A percentile compares a stretch with the other conserved stretches of the same genome.
Evolutionary conservation across 1,140 invertebrate species (phyloP).

Genomic region (Eumaeus atala): DNA sequence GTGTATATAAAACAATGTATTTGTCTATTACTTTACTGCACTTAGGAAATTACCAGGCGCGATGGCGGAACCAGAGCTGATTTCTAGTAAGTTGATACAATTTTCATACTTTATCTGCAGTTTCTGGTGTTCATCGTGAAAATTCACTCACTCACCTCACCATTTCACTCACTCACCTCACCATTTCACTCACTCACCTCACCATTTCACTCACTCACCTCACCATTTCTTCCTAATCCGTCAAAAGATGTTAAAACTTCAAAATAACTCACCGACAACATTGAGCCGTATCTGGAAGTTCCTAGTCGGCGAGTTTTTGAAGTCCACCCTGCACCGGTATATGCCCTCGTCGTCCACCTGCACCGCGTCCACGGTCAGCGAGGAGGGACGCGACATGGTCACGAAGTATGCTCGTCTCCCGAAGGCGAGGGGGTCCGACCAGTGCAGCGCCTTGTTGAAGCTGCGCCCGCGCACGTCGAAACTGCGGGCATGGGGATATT

Average conservation of each 20-base stretch:
- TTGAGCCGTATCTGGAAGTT: constrained; percentile 93
- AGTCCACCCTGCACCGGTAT: constrained; percentile 92
- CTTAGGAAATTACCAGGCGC: too few species aligned
- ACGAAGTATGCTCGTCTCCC: constrained; percentile 86
- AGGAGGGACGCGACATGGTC: constrained; percentile 82
- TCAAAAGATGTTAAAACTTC: background rate
- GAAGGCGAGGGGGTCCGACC: constrained; percentile 84
- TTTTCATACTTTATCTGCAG: too few species aligned
- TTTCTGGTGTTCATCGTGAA: too few species aligned
- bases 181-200: too few species aligned
- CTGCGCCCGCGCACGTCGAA: constrained; percentile 87
- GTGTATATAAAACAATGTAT: too few species aligned
- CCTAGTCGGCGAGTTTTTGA: constrained; percentile 90
- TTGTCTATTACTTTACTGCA: too few species aligned
- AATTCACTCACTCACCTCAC: too few species aligned
- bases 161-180: too few species aligned
- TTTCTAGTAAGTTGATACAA: too few species aligned
- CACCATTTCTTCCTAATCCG: too few species aligned
- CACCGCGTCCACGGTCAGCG: constrained; percentile 85
- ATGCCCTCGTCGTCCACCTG: constrained; percentile 88
- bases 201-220: too few species aligned
- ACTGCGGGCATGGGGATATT: constrained; percentile 60
- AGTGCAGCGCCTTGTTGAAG: constrained; percentile 84
- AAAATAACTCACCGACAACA: constrained; percentile 86
- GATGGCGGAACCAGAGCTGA: too few species aligned